phyloP scores from a whole-genome alignment of 1,140 invertebrate species.

The Cydia fagiglandana region DNA sequence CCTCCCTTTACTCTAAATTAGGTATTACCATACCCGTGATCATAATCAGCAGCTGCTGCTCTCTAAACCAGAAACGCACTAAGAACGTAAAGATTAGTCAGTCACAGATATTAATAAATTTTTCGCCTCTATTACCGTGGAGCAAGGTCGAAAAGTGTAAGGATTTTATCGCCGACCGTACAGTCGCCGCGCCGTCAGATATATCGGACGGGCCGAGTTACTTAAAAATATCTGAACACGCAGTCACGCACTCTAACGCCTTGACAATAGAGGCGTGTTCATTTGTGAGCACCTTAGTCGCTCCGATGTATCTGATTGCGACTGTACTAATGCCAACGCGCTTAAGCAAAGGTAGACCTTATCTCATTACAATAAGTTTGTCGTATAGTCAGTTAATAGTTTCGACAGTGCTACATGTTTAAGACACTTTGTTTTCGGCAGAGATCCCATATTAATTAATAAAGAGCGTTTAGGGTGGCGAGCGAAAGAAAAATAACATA shows the following conservation, averaged over 20 bases:
- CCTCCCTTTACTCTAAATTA: slow-evolving; percentile 68
- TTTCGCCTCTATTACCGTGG: not conserved
- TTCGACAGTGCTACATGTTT: not conserved
- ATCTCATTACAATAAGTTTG: not conserved
- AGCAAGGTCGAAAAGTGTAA: not conserved
- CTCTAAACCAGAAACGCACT: slow-evolving; percentile 13
- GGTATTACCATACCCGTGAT: slow-evolving; percentile 65
- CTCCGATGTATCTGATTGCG: too few species aligned
- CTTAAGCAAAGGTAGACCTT: not conserved
- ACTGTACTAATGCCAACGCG: not conserved
- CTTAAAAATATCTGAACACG: not conserved
- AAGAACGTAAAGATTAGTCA: slow-evolving; percentile 1
- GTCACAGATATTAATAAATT: not conserved
- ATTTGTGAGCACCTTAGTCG: too few species aligned
- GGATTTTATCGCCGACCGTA: not conserved
- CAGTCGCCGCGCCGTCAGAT: too few species aligned
- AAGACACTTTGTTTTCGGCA: not conserved
- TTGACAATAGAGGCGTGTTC: too few species aligned
- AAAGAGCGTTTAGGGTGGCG: slow-evolving; percentile 66
- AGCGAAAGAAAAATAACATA: slow-evolving; percentile 54
- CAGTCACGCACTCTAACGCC: too few species aligned
- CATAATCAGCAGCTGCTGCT: slow-evolving; percentile 51
- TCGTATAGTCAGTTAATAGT: not conserved
- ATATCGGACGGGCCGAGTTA: not conserved
- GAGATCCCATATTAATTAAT: slow-evolving; percentile 63